Percentiles rank a stretch among this genome's conserved stretches.
Conservation (phyloP, 1,140 invertebrate species). For the Lepeophtheirus salmonis region DNA sequence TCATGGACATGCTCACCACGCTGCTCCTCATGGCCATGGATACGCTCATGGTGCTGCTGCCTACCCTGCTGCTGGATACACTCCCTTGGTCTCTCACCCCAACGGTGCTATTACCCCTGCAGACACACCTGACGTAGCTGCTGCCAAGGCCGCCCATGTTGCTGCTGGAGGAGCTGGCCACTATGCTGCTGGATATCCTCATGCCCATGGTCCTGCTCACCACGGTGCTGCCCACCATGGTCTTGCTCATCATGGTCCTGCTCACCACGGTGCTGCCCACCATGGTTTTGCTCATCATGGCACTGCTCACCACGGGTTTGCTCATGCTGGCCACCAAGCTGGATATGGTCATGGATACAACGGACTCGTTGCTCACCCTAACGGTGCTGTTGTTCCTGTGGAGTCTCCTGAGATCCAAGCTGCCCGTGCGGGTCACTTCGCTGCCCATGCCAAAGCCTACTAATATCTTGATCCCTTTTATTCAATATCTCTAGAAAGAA, state of each 20-base stretch:
- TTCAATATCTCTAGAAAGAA: no score
- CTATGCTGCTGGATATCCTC: neutral
- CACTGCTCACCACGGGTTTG: conserved; percentile 4
- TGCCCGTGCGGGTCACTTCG: conserved; percentile 16
- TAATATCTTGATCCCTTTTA: no score
- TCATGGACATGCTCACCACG: neutral
- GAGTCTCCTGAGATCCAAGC: conserved; percentile 15
- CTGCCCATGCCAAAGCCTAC: conserved; percentile 7
- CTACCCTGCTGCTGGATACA: neutral
- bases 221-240: neutral
- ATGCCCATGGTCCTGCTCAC: neutral
- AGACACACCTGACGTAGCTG: conserved; percentile 8
- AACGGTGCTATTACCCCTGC: conserved; percentile 15
- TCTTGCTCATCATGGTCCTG: conserved; percentile 3
- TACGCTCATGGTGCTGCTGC: conserved; percentile 7
- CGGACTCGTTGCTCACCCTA: conserved; percentile 14
- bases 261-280: neutral
- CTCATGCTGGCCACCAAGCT: neutral
- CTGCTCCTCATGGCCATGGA: neutral
- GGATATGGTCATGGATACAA: neutral
- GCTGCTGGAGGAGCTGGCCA: conserved; percentile 3
- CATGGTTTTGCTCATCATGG: neutral
- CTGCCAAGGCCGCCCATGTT: conserved; percentile 18
- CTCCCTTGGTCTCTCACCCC: conserved; percentile 13
- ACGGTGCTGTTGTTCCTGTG: conserved; percentile 14